Evolutionary conservation across 2,888 invertebrate genomes (phyloP).

Genomic region (Volucella inflata): DNA sequence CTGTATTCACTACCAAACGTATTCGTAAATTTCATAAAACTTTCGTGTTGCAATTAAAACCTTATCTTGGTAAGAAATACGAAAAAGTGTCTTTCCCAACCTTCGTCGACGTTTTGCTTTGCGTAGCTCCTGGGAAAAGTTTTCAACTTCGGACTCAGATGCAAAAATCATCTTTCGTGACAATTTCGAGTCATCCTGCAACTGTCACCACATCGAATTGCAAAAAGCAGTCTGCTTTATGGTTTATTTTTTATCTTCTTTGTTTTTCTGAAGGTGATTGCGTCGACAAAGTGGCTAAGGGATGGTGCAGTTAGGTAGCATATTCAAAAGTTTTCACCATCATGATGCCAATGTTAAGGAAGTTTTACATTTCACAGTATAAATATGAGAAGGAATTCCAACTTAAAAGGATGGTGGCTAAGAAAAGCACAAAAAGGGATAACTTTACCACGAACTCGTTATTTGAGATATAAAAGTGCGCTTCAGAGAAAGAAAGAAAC

Average conservation of each 20-base stretch:
- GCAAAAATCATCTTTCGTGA: conserved; percentile 50
- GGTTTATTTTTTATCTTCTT: conserved; percentile 56
- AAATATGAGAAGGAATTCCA: conserved; percentile 37
- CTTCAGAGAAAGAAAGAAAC: conserved; percentile 17
- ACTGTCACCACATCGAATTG: conserved; percentile 41
- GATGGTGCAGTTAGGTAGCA: conserved; percentile 55
- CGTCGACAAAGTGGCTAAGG: conserved; percentile 5
- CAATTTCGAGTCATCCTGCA: conserved; percentile 31
- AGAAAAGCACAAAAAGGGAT: background rate
- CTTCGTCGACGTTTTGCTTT: conserved; percentile 1
- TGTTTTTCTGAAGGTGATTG: conserved; percentile 69
- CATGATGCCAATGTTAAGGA: conserved; percentile 52
- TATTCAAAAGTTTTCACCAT: conserved; percentile 56
- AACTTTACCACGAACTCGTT: conserved; percentile 38
- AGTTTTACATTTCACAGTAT: conserved; percentile 47
- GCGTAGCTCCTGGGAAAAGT: background rate
- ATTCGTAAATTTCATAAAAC: conserved; percentile 40
- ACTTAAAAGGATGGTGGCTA: background rate
- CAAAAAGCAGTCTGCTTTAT: conserved; percentile 52
- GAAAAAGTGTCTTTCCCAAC: background rate
- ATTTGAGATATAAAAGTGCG: conserved; percentile 47
- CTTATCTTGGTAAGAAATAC: conserved; percentile 50
- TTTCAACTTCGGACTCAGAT: conserved; percentile 42
- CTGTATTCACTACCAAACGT: no score
- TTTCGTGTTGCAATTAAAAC: conserved; percentile 55